Evolutionary conservation across 2,113 vertebrate genomes (phyloP).

Genomic region (Perca schrenkii): DNA sequence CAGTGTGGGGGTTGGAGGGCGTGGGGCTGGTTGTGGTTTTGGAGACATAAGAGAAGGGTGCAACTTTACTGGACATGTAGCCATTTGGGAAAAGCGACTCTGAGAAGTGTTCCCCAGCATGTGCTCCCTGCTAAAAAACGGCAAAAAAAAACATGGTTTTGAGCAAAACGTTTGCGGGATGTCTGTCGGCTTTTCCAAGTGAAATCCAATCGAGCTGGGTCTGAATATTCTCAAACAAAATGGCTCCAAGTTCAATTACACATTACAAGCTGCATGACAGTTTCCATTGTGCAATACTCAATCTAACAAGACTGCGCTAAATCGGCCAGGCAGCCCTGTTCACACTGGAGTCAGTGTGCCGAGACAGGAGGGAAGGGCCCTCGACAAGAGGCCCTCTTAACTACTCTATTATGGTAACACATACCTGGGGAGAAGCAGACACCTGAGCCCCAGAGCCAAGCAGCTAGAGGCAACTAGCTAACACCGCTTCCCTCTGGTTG

Average conservation of each 20-base stretch:
- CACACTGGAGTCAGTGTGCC: constrained; percentile 84
- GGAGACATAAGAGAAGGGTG: constrained; percentile 72
- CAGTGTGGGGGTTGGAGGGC: constrained; percentile 58
- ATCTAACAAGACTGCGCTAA: constrained; percentile 77
- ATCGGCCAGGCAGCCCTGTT: constrained; percentile 75
- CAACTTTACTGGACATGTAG: constrained; percentile 70
- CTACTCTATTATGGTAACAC: constrained; percentile 81
- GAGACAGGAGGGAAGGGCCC: constrained; percentile 79
- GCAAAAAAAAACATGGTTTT: constrained; percentile 42
- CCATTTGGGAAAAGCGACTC: constrained; percentile 69
- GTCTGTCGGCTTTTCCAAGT: constrained; percentile 67
- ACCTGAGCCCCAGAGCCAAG: constrained; percentile 78
- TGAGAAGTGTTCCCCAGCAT: constrained; percentile 38
- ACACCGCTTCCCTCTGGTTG: constrained; percentile 52
- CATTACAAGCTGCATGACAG: constrained; percentile 81
- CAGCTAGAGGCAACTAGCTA: constrained; percentile 69
- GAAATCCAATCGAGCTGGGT: constrained; percentile 77
- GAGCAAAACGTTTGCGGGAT: constrained; percentile 58
- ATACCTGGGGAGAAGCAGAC: constrained; percentile 82
- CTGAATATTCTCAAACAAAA: constrained; percentile 79
- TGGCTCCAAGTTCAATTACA: constrained; percentile 81
- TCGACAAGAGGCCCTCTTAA: constrained; percentile 84
- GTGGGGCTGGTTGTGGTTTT: constrained; percentile 74
- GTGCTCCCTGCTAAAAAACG: constrained; percentile 29
- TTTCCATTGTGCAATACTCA: constrained; percentile 83